Evolutionary conservation across 2,113 vertebrate genomes (phyloP), one percentile per base, ranked within the genome.

Genomic region (Phrynosoma blainvillii): DNA sequence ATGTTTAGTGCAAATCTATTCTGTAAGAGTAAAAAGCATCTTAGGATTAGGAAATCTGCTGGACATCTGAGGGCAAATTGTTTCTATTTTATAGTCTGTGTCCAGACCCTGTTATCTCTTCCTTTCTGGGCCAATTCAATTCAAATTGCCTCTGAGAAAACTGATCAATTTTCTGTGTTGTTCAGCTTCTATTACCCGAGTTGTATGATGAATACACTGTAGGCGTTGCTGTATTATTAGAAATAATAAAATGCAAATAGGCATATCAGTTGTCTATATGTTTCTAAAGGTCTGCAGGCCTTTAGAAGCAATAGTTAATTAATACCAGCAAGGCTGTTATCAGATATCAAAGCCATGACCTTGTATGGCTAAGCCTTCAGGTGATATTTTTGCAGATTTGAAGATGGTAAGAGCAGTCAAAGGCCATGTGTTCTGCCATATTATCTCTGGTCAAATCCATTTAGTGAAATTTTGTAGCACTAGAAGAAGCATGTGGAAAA

Each of bases 121-220:
- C 0, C 78, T 8, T 0, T 3, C 27, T 68, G 66, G 65, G 4
- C 1, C 2, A 73, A 75, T 0, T 2, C 40, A 25, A 66, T 68
- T 76, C 11, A 54, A 21, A 0, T 36, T 25, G 25, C 0, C 4
- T 11, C 1, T 70, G 36, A 83, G 30, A 81, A 86, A 73, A 40
- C 62, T 32, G 23, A n/a, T 56, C 73, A n/a, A 85, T 89, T 86
- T 73, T 54, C 0, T 87, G 52, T 47, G 3, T 21, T 1, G 2
- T 0, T 62, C 59, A 0, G 0, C 14, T 65, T 4, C 12, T 1
- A 3, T 3, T 32, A 0, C 11, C 62, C 16, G 52, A 0, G 3
- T n/a, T 30, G 20, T 52, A 40, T 42, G 0, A 0, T 3, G 54
- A 79, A 0, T 1, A 20, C 13, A 21, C 18, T 62, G 1, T 5